Evolutionary conservation across 1,140 invertebrate species (phyloP).

Genomic region (Cecropterus lyciades): DNA sequence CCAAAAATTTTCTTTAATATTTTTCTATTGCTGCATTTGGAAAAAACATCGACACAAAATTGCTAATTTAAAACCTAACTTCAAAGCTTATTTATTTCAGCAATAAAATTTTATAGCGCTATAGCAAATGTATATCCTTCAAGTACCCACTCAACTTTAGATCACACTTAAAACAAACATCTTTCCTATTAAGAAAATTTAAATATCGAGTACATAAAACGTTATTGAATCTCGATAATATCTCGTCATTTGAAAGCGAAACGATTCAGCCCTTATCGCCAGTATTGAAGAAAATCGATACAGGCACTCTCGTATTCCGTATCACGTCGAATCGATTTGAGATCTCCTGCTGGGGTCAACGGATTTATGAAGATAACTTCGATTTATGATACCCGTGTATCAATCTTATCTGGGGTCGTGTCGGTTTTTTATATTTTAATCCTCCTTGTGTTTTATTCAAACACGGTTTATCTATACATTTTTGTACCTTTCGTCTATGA

Average conservation of each 20-base stretch:
- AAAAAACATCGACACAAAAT: too few relatives aligned
- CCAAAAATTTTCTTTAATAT: too few relatives aligned
- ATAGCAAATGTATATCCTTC: too few relatives aligned
- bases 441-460: not conserved
- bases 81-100: too few relatives aligned
- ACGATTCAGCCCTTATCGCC: slow-evolving; percentile 23
- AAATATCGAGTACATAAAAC: slow-evolving; percentile 18
- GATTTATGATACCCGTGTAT: slow-evolving; percentile 60
- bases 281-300: slow-evolving; percentile 46
- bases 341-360: slow-evolving; percentile 69
- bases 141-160: too few relatives aligned
- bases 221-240: slow-evolving; percentile 23
- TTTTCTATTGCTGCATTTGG: too few relatives aligned
- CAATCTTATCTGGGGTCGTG: slow-evolving; percentile 30
- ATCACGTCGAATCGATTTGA: slow-evolving; percentile 78
- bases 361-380: slow-evolving; percentile 71
- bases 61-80: too few relatives aligned
- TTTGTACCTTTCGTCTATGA: too few relatives aligned
- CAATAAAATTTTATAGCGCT: too few relatives aligned
- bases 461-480: too few relatives aligned
- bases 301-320: slow-evolving; percentile 59
- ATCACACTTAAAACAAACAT: too few relatives aligned
- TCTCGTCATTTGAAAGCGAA: slow-evolving; percentile 27
- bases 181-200: slow-evolving; percentile 10
- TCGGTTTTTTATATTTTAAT: not conserved